Conservation (phyloP, 2,113 vertebrate genomes). For the Muntiacus reevesi region DNA sequence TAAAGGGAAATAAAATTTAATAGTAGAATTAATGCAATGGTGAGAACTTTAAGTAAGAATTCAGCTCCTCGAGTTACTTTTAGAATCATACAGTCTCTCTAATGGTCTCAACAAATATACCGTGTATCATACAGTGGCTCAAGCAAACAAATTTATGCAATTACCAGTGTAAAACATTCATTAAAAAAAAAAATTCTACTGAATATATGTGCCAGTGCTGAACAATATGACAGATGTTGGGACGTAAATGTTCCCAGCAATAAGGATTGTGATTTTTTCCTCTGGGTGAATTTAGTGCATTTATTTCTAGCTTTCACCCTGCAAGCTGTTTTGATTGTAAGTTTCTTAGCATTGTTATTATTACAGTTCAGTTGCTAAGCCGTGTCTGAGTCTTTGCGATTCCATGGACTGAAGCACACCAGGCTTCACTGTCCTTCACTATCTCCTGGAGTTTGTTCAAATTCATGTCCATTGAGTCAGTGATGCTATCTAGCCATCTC, state of each 20-base stretch:
- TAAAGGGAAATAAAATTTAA: background rate
- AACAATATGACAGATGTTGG: background rate
- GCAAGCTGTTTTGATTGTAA: background rate
- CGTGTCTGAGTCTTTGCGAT: background rate
- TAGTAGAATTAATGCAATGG: background rate
- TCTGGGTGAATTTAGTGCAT: background rate
- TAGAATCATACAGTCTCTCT: background rate
- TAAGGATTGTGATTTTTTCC: background rate
- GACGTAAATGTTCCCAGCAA: background rate
- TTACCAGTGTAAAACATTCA: background rate
- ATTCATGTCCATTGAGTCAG: background rate
- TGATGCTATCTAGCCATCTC: background rate
- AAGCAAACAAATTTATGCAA: background rate
- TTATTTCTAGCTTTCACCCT: conserved; percentile 10
- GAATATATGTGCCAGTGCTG: background rate
- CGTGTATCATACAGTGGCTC: background rate
- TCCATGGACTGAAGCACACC: background rate
- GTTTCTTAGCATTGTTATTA: background rate
- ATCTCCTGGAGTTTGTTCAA: background rate
- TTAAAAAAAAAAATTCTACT: background rate
- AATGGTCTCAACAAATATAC: background rate
- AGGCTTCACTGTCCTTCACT: background rate
- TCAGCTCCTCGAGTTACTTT: background rate
- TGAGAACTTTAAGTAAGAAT: conserved; percentile 5
- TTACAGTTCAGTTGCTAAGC: background rate